A percentile compares a stretch with the other conserved stretches of the same genome.
Evolutionary conservation across 2,113 vertebrate species (phyloP).

Genomic region (Equus przewalskii): DNA sequence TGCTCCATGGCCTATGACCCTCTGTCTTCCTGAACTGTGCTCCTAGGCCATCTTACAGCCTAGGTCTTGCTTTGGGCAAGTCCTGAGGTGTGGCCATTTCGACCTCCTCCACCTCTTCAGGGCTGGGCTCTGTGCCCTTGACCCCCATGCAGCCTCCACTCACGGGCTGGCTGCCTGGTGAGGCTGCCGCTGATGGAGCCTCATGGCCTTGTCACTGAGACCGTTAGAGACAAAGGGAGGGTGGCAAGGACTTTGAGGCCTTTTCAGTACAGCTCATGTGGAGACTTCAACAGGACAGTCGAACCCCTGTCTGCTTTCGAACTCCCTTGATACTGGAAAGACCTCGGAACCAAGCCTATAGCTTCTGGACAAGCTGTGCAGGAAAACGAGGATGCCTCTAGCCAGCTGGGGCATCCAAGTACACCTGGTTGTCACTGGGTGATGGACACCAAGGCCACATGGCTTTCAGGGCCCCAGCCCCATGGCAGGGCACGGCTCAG

Average conservation of each 20-base stretch:
- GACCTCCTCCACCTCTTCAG: background rate
- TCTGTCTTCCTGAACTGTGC: background rate
- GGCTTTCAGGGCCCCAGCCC: constrained; percentile 89
- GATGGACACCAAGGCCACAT: rapidly evolving
- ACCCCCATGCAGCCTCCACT: rapidly evolving
- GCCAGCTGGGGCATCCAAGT: background rate
- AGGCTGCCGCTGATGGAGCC: rapidly evolving
- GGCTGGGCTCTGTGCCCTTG: background rate
- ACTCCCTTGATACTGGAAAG: background rate
- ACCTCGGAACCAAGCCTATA: background rate
- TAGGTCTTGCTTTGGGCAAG: background rate
- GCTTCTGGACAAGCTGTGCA: background rate
- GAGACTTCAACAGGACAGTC: background rate
- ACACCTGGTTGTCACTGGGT: rapidly evolving
- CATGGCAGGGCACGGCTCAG: constrained; percentile 86
- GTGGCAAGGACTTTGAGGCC: rapidly evolving
- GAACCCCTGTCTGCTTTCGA: background rate
- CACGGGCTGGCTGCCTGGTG: background rate
- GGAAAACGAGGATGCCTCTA: background rate
- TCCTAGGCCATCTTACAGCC: background rate
- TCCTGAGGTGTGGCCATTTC: background rate
- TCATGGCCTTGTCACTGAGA: rapidly evolving
- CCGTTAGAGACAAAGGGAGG: background rate
- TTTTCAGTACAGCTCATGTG: rapidly evolving
- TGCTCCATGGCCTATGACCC: rapidly evolving